A percentile compares a stretch with the other conserved stretches of the same genome.
Conservation (phyloP, 1,140 invertebrate species). For the Hormaphis cornu region DNA sequence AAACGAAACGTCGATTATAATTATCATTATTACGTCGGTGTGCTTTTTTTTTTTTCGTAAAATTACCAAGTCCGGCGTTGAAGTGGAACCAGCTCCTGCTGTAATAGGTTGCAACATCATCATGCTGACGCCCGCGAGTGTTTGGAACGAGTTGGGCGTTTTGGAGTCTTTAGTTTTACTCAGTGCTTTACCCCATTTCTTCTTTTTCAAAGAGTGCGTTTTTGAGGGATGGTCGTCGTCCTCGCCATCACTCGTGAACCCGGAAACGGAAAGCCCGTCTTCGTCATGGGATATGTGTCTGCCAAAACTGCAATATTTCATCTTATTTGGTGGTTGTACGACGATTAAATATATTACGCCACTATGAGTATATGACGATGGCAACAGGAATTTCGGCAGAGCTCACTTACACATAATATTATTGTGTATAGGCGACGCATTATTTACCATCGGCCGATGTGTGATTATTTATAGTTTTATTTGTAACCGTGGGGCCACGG, state of each 20-base stretch:
- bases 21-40: too few relatives aligned
- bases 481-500: too few relatives aligned
- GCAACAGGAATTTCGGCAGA: too few relatives aligned
- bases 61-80: conserved; percentile 26
- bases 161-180: conserved; percentile 32
- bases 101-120: conserved; percentile 33
- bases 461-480: too few relatives aligned
- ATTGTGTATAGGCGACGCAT: too few relatives aligned
- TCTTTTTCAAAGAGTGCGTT: conserved; percentile 25
- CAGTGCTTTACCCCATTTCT: conserved; percentile 30
- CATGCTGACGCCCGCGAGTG: conserved; percentile 32
- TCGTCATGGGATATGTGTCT: conserved; percentile 28
- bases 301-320: conserved; percentile 27
- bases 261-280: conserved; percentile 15
- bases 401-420: too few relatives aligned
- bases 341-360: too few relatives aligned
- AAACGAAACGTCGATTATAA: too few relatives aligned
- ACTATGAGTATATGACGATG: too few relatives aligned
- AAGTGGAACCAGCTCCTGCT: conserved; percentile 20
- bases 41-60: background rate
- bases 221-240: background rate
- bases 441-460: too few relatives aligned
- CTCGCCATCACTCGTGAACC: conserved; percentile 16
- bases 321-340: too few relatives aligned
- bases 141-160: conserved; percentile 28